These are phyloP conservation scores for Clamator glandarius DNA, from an alignment of 2,797 vertebrate species.

Conservation along the genomic window DNA sequence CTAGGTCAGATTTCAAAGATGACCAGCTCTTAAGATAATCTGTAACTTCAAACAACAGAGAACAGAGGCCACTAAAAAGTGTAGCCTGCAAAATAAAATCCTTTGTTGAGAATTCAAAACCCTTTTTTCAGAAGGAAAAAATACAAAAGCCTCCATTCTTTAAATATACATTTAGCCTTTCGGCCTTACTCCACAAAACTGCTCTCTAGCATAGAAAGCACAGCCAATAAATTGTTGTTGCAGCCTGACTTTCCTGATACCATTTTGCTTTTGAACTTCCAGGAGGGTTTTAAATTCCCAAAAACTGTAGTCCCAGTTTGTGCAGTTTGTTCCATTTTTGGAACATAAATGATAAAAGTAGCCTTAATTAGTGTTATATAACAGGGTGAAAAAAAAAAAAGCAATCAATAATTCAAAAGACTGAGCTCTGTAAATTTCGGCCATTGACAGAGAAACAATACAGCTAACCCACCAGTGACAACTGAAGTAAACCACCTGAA, in stretches of 20 bases:
- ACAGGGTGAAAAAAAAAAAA: not conserved
- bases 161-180: constrained; percentile 64
- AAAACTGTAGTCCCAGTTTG: not conserved
- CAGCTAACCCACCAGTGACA: not conserved
- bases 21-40: constrained; percentile 51
- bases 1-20: constrained; percentile 54
- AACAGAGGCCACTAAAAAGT: not conserved
- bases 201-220: not conserved
- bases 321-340: not conserved
- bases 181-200: constrained; percentile 29
- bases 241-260: not conserved
- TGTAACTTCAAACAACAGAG: constrained; percentile 44
- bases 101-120: constrained; percentile 57
- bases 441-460: not conserved
- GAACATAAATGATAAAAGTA: constrained; percentile 2
- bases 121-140: not conserved
- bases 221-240: not conserved
- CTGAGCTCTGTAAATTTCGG: not conserved
- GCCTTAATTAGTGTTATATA: constrained; percentile 5
- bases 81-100: constrained; percentile 42
- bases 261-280: constrained; percentile 8
- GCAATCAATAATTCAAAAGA: not conserved
- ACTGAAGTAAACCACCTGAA: not conserved
- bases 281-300: constrained; percentile 11
- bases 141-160: constrained; percentile 35